Evolutionary conservation across 2,797 vertebrate genomes (phyloP).

Genomic region (Spinibarbus caldwelli): DNA sequence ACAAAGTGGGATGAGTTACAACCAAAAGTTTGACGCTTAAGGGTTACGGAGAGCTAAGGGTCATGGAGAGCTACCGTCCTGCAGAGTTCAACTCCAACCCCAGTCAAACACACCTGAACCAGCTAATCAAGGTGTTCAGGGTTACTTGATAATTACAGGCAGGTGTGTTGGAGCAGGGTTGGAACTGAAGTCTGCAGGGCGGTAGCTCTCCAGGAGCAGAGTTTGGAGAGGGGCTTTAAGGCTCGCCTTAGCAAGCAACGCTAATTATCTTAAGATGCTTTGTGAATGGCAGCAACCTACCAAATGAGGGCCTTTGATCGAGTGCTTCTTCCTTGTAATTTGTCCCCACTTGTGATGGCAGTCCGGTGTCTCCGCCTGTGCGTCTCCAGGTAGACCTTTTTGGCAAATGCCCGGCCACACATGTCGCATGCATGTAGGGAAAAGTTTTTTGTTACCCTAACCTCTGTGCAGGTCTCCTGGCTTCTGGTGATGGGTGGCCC

Average conservation of each 20-base stretch:
- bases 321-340: constrained; percentile 90
- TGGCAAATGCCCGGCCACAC: constrained; percentile 97
- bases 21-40: no score
- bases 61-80: not conserved
- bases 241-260: not conserved
- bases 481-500: constrained; percentile 59
- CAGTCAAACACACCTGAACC: not conserved
- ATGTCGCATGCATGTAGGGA: constrained; percentile 96
- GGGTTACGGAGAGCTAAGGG: not conserved
- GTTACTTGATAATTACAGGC: not conserved
- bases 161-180: not conserved
- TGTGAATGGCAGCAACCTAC: constrained; percentile 74
- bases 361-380: constrained; percentile 95
- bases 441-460: constrained; percentile 96
- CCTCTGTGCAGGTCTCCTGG: constrained; percentile 83
- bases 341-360: constrained; percentile 73
- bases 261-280: not conserved
- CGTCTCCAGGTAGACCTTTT: constrained; percentile 96
- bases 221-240: not conserved
- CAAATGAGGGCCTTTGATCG: constrained; percentile 95
- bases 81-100: not conserved
- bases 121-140: not conserved
- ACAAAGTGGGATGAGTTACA: no score
- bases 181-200: not conserved
- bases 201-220: not conserved